A percentile compares a stretch with the other conserved stretches of the same genome.
These are phyloP conservation scores for Corythornis vintsioides DNA, from an alignment of 2,113 vertebrate species.

Conservation along the genomic window DNA sequence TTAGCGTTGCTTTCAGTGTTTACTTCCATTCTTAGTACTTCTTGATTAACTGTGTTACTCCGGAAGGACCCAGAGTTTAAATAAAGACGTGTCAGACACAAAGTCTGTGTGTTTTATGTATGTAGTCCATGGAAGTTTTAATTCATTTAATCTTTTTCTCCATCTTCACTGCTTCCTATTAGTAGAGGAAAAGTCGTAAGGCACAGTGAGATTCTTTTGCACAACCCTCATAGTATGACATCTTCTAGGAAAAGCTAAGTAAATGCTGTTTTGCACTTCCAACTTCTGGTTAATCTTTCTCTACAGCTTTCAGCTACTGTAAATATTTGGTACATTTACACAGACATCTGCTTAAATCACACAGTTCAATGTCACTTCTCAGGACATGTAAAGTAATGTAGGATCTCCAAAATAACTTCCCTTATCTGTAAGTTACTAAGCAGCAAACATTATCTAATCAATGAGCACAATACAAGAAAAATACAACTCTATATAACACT, in stretches of 20 bases:
- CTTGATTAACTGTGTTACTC: constrained; percentile 27
- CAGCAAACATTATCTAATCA: constrained; percentile 67
- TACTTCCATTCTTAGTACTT: background rate
- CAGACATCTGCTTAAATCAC: constrained; percentile 68
- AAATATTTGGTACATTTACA: constrained; percentile 32
- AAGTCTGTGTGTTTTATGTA: background rate
- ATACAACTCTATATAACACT: constrained; percentile 8
- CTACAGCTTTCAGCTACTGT: background rate
- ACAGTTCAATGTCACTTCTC: constrained; percentile 53
- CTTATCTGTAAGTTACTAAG: background rate
- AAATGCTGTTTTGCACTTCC: background rate
- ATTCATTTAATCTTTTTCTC: constrained; percentile 88
- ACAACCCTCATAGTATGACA: background rate
- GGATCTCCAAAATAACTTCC: background rate
- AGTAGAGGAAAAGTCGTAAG: constrained; percentile 37
- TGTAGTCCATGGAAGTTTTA: background rate
- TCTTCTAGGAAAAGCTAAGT: no score
- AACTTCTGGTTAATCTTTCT: constrained; percentile 34
- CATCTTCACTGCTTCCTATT: constrained; percentile 95
- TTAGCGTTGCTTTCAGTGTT: constrained; percentile 47
- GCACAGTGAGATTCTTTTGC: background rate
- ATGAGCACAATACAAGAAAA: constrained; percentile 40
- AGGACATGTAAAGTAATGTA: background rate
- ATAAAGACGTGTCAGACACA: background rate
- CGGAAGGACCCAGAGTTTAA: background rate